A percentile compares a stretch with the other conserved stretches of the same genome.
These are phyloP conservation scores for Buphagus erythrorhynchus DNA, from an alignment of 2,797 vertebrate species.

Conservation along the genomic window DNA sequence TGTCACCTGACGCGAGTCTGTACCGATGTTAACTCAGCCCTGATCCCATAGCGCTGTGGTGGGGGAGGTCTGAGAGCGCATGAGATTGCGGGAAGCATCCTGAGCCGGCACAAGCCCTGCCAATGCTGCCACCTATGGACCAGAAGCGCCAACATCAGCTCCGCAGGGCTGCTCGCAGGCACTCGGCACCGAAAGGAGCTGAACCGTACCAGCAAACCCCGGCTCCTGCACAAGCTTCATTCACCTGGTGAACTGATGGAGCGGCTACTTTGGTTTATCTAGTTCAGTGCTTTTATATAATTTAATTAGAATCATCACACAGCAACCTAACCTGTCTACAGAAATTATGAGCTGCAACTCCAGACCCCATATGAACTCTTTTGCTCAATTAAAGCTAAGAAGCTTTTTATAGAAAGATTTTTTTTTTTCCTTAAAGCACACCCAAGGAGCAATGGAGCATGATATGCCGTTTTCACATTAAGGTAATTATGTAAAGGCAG, in stretches of 20 bases:
- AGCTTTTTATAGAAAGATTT: conserved; percentile 38
- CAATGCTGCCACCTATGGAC: conserved; percentile 82
- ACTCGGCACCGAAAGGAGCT: not conserved
- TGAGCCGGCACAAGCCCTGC: conserved; percentile 48
- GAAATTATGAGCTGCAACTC: conserved; percentile 69
- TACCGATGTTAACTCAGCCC: not conserved
- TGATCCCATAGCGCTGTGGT: not conserved
- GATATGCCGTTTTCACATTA: conserved; percentile 39
- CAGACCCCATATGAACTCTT: conserved; percentile 66
- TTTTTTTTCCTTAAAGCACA: conserved; percentile 34
- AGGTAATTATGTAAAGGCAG: conserved; percentile 70
- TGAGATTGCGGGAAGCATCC: accelerated
- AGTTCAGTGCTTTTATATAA: conserved; percentile 54
- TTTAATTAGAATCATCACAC: conserved; percentile 75
- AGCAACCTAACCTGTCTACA: conserved; percentile 59
- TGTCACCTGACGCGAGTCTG: conserved; percentile 25
- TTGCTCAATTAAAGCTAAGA: conserved; percentile 75
- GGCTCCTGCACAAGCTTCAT: conserved; percentile 17
- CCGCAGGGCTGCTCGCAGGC: too few species aligned
- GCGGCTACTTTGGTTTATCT: conserved; percentile 51
- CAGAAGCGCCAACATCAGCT: not conserved
- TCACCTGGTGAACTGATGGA: conserved; percentile 46
- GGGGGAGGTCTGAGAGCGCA: not conserved
- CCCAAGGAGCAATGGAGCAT: conserved; percentile 54
- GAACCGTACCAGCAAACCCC: not conserved